phyloP scores from a whole-genome alignment of 2,797 vertebrate species.

The Cyprinodon diabolis region DNA sequence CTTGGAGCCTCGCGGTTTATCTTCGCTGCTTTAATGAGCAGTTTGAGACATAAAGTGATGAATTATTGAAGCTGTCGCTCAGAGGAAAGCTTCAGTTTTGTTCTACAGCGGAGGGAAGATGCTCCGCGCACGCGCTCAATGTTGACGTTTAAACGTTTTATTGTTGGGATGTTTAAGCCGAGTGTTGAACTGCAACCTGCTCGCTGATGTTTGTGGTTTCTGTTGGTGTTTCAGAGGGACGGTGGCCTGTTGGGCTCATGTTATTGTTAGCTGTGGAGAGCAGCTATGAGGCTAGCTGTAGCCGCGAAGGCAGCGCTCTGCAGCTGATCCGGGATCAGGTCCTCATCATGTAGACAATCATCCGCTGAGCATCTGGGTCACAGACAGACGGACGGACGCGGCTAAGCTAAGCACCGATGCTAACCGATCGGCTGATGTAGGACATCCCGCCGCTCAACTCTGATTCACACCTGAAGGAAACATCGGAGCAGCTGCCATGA shows the following conservation, averaged over 20 bases:
- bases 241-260: background rate
- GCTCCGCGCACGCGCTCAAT: conserved; percentile 17
- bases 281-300: conserved; percentile 48
- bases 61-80: background rate
- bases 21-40: background rate
- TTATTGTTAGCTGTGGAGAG: conserved; percentile 17
- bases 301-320: conserved; percentile 52
- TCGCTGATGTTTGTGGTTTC: conserved; percentile 20
- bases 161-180: conserved; percentile 16
- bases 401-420: conserved; percentile 43
- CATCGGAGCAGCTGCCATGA: conserved; percentile 35
- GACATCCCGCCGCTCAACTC: conserved; percentile 46
- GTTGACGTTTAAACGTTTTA: conserved; percentile 33
- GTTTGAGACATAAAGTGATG: background rate
- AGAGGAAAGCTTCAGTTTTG: conserved; percentile 5
- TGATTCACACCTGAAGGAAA: conserved; percentile 40
- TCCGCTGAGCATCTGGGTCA: conserved; percentile 56
- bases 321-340: conserved; percentile 21
- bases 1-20: background rate
- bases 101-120: conserved; percentile 8
- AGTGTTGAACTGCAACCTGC: conserved; percentile 2
- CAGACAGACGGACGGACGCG: conserved; percentile 59
- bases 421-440: conserved; percentile 4
- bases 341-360: conserved; percentile 70
- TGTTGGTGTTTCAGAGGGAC: background rate